Evolutionary conservation across 2,888 invertebrate genomes (phyloP), one percentile per base, ranked within the genome.

Genomic region (Brachynemurus nebulosus): DNA sequence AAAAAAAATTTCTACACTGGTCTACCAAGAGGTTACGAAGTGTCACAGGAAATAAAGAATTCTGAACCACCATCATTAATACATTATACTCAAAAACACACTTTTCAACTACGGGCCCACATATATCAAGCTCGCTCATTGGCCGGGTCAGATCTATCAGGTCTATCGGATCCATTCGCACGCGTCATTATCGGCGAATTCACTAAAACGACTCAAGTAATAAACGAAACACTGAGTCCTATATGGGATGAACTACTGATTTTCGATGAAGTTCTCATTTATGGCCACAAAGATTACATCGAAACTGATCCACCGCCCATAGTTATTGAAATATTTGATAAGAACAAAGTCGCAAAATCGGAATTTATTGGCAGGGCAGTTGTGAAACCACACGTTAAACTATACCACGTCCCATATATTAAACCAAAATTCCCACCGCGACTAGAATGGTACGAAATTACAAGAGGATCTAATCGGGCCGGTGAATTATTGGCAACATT

Each of bases 171-270:
- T 64, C 91, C 92, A 0, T 92, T 88, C 60, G 90, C 90, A 0
- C 71, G 85, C 47, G 80, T 91, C 1, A 74, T 86, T 25, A 77
- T 86, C 40, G 83, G 81, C 0, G 88, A 90, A 59, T 80, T 75
- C 58, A 80, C 81, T 49, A 77, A 78, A 53, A 78, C 78, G 1
- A 90, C 90, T 0, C 86, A 89, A 69, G 86, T 91, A 0, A 90
- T 91, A 23, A 89, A 90, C 55, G 88, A 92, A 66, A 92, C 91
- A 0, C 64, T 92, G 30, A 90, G 88, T 54, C 92, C 92, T 0
- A 91, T 90, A 0, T 92, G 91, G 91, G 91, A 92, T 59, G 89
- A 91, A 61, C 67, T 89, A 42, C 66, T 92, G 4, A 74, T 91
- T 0, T 82, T 89, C 57, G 80, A 86, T 42, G 85, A 90, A 52